phyloP scores from a whole-genome alignment of 2,797 vertebrate genomes.

The Danio tinwini region DNA sequence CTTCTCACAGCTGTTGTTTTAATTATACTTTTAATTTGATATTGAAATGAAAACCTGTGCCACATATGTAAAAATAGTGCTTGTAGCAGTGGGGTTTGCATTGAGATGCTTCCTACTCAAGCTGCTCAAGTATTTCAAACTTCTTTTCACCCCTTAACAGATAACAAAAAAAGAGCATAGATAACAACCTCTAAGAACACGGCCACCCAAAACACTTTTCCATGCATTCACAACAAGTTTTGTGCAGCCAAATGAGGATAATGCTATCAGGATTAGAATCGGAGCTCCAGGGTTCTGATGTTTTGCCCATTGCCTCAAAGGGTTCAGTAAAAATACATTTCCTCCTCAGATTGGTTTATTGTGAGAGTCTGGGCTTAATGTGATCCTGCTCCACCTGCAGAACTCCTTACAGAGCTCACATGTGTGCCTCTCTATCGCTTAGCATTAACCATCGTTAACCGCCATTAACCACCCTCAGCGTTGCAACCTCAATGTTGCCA shows the following conservation, averaged over 20 bases:
- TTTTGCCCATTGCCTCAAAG: neutral
- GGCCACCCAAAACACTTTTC: neutral
- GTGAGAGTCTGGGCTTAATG: neutral
- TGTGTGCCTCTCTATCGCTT: constrained; percentile 5
- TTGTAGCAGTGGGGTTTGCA: too few species aligned
- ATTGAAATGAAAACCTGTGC: too few species aligned
- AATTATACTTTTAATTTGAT: too few species aligned
- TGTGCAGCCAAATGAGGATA: neutral
- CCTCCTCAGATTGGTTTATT: constrained; percentile 14
- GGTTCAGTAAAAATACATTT: constrained; percentile 20
- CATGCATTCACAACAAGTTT: neutral
- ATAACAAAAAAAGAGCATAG: too few species aligned
- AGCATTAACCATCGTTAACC: constrained; percentile 22
- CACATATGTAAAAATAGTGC: too few species aligned
- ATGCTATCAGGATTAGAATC: constrained; percentile 20
- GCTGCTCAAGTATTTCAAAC: too few species aligned
- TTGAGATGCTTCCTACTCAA: too few species aligned
- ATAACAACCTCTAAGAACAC: too few species aligned
- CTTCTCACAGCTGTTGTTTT: too few species aligned
- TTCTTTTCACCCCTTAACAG: too few species aligned
- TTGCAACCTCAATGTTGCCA: constrained; percentile 33
- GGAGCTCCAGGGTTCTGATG: neutral
- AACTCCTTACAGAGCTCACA: neutral
- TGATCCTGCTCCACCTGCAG: constrained; percentile 12
- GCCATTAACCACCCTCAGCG: constrained; percentile 27